Conservation (phyloP, 2,888 invertebrate species). For the Aleiodes testaceus region DNA sequence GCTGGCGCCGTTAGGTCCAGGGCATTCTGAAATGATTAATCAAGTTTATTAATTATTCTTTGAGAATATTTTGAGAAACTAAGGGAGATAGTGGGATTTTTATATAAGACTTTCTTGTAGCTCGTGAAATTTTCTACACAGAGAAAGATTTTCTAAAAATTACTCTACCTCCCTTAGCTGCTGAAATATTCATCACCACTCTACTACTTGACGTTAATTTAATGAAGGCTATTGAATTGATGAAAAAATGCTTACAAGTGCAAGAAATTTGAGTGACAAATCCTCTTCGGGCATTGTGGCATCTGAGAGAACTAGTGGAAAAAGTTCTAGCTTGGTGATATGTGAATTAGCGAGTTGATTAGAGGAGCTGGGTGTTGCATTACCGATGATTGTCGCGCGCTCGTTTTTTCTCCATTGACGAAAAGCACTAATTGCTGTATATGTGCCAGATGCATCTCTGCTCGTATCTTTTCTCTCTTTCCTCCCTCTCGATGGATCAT, state of each 20-base stretch:
- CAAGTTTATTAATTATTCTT: not conserved
- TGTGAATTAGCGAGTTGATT: slow-evolving; percentile 12
- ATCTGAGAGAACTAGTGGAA: slow-evolving; percentile 65
- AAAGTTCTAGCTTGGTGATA: slow-evolving; percentile 61
- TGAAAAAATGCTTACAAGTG: slow-evolving; percentile 64
- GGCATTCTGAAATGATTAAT: slow-evolving; percentile 81
- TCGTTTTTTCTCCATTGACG: slow-evolving; percentile 65
- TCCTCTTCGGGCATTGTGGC: slow-evolving; percentile 66
- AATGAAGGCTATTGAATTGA: not conserved
- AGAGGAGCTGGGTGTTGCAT: slow-evolving; percentile 30
- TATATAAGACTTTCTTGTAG: too few relatives aligned
- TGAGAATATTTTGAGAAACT: too few relatives aligned
- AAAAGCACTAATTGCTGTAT: slow-evolving; percentile 59
- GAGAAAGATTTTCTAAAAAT: too few relatives aligned
- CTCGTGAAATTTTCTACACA: too few relatives aligned
- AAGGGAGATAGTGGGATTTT: too few relatives aligned
- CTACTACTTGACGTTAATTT: not conserved
- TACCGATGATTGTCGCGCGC: slow-evolving; percentile 49
- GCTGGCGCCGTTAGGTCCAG: slow-evolving; percentile 93
- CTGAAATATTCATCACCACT: not conserved
- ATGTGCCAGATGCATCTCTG: slow-evolving; percentile 40
- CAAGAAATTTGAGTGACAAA: slow-evolving; percentile 68
- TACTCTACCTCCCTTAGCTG: too few relatives aligned
- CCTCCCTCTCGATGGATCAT: slow-evolving; percentile 23
- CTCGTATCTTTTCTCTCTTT: slow-evolving; percentile 15